A percentile compares a stretch with the other conserved stretches of the same genome.
These are phyloP conservation scores for Amazonetta brasiliensis DNA, from an alignment of 2,797 vertebrate species.

Conservation along the genomic window DNA sequence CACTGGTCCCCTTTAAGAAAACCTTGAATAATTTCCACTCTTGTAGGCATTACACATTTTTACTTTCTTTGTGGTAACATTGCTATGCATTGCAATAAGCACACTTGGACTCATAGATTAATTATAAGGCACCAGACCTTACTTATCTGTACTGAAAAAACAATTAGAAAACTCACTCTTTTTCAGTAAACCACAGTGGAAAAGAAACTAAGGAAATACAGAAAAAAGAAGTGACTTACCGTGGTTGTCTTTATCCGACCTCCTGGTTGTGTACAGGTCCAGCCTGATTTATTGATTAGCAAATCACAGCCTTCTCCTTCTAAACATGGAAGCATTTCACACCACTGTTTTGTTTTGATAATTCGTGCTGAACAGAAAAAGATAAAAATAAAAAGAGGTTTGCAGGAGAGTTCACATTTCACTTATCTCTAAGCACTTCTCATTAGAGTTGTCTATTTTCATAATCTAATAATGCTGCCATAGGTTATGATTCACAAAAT, in stretches of 20 bases:
- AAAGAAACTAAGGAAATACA: background rate
- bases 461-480: slow-evolving; percentile 20
- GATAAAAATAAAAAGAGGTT: slow-evolving; percentile 26
- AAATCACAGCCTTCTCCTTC: slow-evolving; percentile 98
- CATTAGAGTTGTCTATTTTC: slow-evolving; percentile 34
- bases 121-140: background rate
- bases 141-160: background rate
- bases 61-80: background rate
- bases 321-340: slow-evolving; percentile 99
- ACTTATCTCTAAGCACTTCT: slow-evolving; percentile 33
- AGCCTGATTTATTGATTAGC: slow-evolving; percentile 98
- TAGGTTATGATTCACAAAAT: slow-evolving; percentile 31
- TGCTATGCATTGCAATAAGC: background rate
- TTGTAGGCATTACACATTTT: background rate
- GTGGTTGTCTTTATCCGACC: slow-evolving; percentile 99
- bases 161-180: background rate
- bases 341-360: slow-evolving; percentile 98
- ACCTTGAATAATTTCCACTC: background rate
- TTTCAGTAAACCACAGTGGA: background rate
- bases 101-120: background rate
- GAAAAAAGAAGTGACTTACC: slow-evolving; percentile 79
- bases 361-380: slow-evolving; percentile 88
- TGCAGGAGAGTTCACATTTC: slow-evolving; percentile 60
- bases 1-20: background rate
- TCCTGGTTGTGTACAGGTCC: slow-evolving; percentile 99